These are phyloP conservation scores for Caenorhabditis sp. DNA, from an alignment of 2,888 invertebrate species.

Conservation along the genomic window DNA sequence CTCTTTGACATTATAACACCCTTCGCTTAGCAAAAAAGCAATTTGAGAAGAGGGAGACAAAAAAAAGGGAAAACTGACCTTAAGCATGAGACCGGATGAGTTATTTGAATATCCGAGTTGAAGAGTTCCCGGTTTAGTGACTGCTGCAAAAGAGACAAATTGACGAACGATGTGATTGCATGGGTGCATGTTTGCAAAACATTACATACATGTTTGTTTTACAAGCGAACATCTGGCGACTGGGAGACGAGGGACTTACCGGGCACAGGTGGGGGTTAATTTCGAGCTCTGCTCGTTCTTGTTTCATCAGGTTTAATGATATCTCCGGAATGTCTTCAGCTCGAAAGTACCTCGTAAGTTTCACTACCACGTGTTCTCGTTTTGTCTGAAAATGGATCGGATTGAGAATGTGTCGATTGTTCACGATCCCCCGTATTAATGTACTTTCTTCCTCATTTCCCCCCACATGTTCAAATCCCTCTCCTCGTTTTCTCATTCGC, in stretches of 20 bases:
- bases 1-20: constrained; percentile 8
- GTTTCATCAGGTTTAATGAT: constrained; percentile 68
- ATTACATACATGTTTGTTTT: not conserved
- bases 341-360: constrained; percentile 82
- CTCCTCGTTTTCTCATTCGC: not conserved
- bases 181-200: not conserved
- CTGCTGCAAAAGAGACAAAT: constrained; percentile 40
- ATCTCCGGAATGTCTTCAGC: constrained; percentile 82
- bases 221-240: not conserved
- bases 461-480: not conserved
- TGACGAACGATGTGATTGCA: not conserved
- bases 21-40: not conserved
- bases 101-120: constrained; percentile 82
- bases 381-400: constrained; percentile 81
- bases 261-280: constrained; percentile 52
- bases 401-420: no score
- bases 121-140: constrained; percentile 81
- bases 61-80: constrained; percentile 79
- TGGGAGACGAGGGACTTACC: constrained; percentile 18
- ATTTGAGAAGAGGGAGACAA: no score
- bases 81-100: constrained; percentile 81
- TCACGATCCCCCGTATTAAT: no score
- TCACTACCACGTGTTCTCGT: constrained; percentile 81
- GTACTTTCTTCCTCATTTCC: no score
- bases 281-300: constrained; percentile 61